Evolutionary conservation across 2,888 invertebrate species (phyloP).

Genomic region (Schizaphis graminum): DNA sequence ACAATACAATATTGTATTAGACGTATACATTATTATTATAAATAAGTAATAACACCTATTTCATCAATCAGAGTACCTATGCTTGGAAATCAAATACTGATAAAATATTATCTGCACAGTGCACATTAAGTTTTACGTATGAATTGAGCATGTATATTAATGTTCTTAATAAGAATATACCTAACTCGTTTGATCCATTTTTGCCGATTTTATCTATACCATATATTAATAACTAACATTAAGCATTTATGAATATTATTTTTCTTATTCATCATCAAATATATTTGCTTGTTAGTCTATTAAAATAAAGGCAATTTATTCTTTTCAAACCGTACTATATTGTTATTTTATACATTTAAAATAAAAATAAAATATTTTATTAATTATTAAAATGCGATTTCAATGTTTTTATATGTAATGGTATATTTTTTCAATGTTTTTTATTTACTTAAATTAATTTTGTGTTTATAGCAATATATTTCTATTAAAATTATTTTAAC

Average conservation of each 20-base stretch:
- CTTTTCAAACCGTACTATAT: not conserved
- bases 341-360: not conserved
- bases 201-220: not conserved
- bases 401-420: not conserved
- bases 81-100: constrained; percentile 32
- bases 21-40: not conserved
- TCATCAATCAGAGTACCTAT: not conserved
- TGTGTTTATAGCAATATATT: not conserved
- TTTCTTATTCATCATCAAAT: not conserved
- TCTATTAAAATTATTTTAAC: not conserved
- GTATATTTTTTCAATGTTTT: not conserved
- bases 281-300: not conserved
- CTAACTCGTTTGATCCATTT: not conserved
- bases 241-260: not conserved
- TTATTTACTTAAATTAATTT: not conserved
- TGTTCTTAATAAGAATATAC: not conserved
- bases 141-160: not conserved
- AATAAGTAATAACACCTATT: not conserved
- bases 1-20: not conserved
- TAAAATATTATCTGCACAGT: constrained; percentile 28
- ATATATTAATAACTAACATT: not conserved
- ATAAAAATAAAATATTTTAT: not conserved
- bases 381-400: not conserved
- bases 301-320: not conserved
- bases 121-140: not conserved